phyloP scores from a whole-genome alignment of 2,797 vertebrate genomes.

The Microcaecilia unicolor region DNA sequence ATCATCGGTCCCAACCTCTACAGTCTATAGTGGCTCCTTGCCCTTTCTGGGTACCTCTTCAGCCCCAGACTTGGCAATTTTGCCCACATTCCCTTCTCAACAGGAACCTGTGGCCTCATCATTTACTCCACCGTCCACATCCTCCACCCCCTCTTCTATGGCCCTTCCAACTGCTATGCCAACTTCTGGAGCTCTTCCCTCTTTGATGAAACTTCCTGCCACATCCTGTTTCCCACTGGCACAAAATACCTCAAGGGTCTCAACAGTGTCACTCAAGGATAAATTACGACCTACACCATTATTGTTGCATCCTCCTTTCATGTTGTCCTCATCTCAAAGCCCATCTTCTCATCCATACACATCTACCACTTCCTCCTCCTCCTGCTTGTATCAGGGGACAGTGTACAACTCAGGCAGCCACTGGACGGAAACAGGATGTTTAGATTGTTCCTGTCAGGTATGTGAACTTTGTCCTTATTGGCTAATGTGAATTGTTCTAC shows the following conservation, averaged over 20 bases:
- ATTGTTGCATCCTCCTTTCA: not conserved
- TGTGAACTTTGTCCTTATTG: too few relatives aligned
- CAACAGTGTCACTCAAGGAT: conserved; percentile 4
- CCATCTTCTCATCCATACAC: not conserved
- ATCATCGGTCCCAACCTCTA: too few relatives aligned
- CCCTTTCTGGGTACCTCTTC: conserved; percentile 30
- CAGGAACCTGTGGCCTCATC: too few relatives aligned
- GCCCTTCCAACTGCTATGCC: not conserved
- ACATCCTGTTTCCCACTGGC: not conserved
- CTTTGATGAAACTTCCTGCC: not conserved
- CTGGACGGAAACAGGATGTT: conserved; percentile 43
- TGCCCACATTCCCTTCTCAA: conserved; percentile 12
- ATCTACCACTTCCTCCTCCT: not conserved
- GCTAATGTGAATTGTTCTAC: too few relatives aligned
- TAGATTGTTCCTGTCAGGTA: conserved; percentile 36
- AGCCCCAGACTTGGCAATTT: not conserved
- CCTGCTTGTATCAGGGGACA: conserved; percentile 40
- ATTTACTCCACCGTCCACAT: rapidly evolving
- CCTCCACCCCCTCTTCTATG: not conserved
- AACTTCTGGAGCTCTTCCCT: not conserved
- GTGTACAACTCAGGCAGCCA: conserved; percentile 7
- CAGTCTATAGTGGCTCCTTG: conserved; percentile 29
- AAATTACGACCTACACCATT: not conserved
- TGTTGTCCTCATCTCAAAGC: not conserved
- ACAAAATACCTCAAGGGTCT: conserved; percentile 7